phyloP scores from a whole-genome alignment of 2,888 invertebrate genomes.

The Mesodorylaimus sp. region DNA sequence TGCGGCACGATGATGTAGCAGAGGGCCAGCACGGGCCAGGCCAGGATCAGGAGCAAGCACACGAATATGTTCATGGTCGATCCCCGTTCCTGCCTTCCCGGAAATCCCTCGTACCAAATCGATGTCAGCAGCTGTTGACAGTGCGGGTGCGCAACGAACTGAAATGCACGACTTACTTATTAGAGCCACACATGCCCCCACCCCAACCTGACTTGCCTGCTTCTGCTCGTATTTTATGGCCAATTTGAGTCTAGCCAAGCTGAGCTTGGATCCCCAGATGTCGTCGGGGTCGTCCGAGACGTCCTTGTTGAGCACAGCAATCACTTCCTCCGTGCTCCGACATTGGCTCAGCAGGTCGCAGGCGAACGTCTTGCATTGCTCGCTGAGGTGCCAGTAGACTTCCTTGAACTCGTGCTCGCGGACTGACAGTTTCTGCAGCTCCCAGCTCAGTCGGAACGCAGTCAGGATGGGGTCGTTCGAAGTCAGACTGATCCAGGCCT shows the following conservation, averaged over 20 bases:
- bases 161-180: constrained; percentile 13
- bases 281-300: constrained; percentile 26
- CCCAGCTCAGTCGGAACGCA: constrained; percentile 38
- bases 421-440: constrained; percentile 36
- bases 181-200: no score
- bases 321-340: constrained; percentile 40
- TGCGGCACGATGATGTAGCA: constrained; percentile 31
- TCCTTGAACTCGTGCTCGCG: constrained; percentile 40
- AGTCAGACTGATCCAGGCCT: constrained; percentile 42
- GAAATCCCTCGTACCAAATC: constrained; percentile 41
- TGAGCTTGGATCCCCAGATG: constrained; percentile 27
- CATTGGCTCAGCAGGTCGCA: constrained; percentile 41
- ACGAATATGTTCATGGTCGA: constrained; percentile 35
- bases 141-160: constrained; percentile 42
- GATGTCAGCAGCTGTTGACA: constrained; percentile 41
- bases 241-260: constrained; percentile 37
- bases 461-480: constrained; percentile 37
- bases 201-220: no score
- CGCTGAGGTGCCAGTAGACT: constrained; percentile 34
- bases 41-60: constrained; percentile 36
- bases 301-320: constrained; percentile 37
- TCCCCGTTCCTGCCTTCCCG: constrained; percentile 36
- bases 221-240: constrained; percentile 42
- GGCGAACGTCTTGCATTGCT: constrained; percentile 40
- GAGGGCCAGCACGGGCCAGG: constrained; percentile 35